Base-by-base conservation (phyloP, 92 coral and sea anemone species). In the Nematostella vectensis region DNA sequence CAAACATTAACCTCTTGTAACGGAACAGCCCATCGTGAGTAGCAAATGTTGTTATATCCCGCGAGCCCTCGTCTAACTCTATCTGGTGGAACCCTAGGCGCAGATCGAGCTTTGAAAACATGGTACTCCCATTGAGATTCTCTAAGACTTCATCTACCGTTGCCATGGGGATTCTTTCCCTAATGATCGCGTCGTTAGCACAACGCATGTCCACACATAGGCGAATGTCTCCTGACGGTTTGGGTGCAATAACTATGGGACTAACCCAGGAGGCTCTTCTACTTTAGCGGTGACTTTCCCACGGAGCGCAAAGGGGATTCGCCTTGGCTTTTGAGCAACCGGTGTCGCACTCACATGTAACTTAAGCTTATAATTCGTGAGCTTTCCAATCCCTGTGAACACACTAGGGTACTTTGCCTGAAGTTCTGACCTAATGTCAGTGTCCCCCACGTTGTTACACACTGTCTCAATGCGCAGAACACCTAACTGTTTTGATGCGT, bases 321-420 rank as follows among this genome's bases (percentile, higher is more conserved):
- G n/a, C n/a, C n/a, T n/a, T n/a, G n/a, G n/a, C n/a, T n/a, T n/a
- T n/a, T n/a, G n/a, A n/a, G n/a, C n/a, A n/a, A n/a, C n/a, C 9
- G 15, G 9, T 8, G 42, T 15, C 42, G 9, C 42, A 8, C 15
- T 36, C 8, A 36, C 15, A 15, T 36, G 42, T 36, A 36, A 36
- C 15, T 36, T 36, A 27, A 73, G 61, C 36, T 74, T 54, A 38
- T 80, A 74, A 44, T 80, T 64, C 47, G 25, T 61, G 11, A 79
- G 81, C 19, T 73, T 73, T 29, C 81, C 76, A 48, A 74, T 57
- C 31, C 81, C 87, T 4, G 29, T 18, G 56, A 66, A 67, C 12
- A 62, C 68, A 29, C 61, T 67, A 31, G n/a, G n/a, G n/a, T n/a
- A n/a, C n/a, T n/a, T n/a, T n/a, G n/a, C n/a, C n/a, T n/a, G 80